Evolutionary conservation across 2,113 vertebrate species (phyloP), one percentile per base, ranked within the genome.

Genomic region (Bubo bubo): DNA sequence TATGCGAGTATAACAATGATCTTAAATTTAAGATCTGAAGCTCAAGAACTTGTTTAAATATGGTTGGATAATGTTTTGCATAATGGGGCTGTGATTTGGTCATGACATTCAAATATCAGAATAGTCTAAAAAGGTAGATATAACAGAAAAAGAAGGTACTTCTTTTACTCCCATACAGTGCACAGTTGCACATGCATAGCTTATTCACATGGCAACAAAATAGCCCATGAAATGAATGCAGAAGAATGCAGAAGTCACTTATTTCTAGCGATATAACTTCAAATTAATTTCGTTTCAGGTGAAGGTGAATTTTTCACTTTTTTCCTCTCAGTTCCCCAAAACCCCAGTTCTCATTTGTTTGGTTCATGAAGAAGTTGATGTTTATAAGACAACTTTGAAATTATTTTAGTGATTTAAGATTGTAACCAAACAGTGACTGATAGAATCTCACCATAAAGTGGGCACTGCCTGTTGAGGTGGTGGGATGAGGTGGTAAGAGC

Each of bases 71-170:
- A 47, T 2, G 0, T 32, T 79, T 71, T 75, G 23, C 30, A 26
- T 64, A 22, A 73, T 26, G 17, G 39, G 26, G 27, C 9, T 68
- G 35, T 0, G 4, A 52, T 63, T 68, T 58, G n/a, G 3, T 11
- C 23, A 14, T 0, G 0, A n/a, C 32, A 14, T 19, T 7, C 5
- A 74, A 60, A 66, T 19, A 87, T 8, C 49, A 58, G 6, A n/a
- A 13, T 7, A 50, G 8, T 16, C 3, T 43, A 27, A 49, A 87
- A 26, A 21, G 34, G n/a, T 8, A 87, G 39, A 15, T 43, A 37
- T 32, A 18, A 49, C 14, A 34, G 35, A 34, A 88, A 77, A 74
- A 23, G 0, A 34, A 60, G 3, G 2, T 9, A 5, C 1, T 9
- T 27, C 49, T 90, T 43, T 4, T 45, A 56, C 68, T 71, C 24